Percentiles rank a stretch among this genome's conserved stretches.
phyloP scores from a whole-genome alignment of 2,113 vertebrate species.

The Danionella cerebrum region DNA sequence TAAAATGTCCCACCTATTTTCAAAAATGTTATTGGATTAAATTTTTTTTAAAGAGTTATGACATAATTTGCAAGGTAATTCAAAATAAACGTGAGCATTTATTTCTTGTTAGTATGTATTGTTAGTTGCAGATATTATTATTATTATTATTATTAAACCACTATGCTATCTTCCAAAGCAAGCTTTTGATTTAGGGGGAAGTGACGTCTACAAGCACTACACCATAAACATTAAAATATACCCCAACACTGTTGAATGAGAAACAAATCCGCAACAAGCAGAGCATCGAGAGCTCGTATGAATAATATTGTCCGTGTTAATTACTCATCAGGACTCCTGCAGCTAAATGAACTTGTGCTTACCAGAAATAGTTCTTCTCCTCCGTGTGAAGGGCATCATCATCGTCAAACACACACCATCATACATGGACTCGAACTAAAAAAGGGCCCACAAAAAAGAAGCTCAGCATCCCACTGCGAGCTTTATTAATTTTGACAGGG shows the following conservation, averaged over 20 bases:
- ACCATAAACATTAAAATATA: too few species aligned
- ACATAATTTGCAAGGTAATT: too few species aligned
- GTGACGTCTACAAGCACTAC: too few species aligned
- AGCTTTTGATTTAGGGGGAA: too few species aligned
- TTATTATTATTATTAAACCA: too few species aligned
- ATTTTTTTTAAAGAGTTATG: too few species aligned
- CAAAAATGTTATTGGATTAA: too few species aligned
- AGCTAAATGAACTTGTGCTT: slow-evolving; percentile 6
- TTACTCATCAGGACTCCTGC: slow-evolving; percentile 17
- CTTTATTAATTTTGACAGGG: slow-evolving; percentile 27
- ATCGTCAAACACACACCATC: slow-evolving; percentile 10
- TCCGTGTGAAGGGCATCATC: slow-evolving; percentile 23
- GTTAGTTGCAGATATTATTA: too few species aligned
- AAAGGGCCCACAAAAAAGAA: slow-evolving; percentile 10
- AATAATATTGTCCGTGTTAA: slow-evolving; percentile 15
- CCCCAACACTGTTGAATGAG: not conserved
- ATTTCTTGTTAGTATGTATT: too few species aligned
- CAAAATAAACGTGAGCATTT: too few species aligned
- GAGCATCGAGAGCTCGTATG: slow-evolving; percentile 6
- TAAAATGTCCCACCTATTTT: too few species aligned
- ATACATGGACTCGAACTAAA: not conserved
- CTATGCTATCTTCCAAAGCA: too few species aligned
- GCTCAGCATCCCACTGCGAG: slow-evolving; percentile 14
- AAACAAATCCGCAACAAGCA: slow-evolving; percentile 7
- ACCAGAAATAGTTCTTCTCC: slow-evolving; percentile 22